phyloP scores from a whole-genome alignment of 2,113 vertebrate species.

The Xiphophorus hellerii region DNA sequence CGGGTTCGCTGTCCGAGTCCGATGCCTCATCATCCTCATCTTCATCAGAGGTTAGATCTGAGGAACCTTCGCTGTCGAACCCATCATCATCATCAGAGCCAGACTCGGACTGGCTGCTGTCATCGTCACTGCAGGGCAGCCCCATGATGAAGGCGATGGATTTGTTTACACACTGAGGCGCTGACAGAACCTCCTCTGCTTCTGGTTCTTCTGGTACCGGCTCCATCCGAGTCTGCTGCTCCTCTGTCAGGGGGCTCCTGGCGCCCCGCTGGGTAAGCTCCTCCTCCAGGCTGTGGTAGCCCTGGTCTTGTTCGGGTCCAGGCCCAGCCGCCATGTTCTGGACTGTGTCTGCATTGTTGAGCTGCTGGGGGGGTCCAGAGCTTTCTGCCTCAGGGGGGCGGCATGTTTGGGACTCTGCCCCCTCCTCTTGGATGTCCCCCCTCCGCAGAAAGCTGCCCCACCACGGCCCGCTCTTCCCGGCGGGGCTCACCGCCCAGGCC shows the following conservation, averaged over 20 bases:
- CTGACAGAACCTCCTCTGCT: not conserved
- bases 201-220: not conserved
- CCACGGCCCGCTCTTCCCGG: slow-evolving; percentile 23
- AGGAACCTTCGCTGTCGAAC: slow-evolving; percentile 87
- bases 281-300: slow-evolving; percentile 92
- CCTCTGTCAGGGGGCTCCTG: slow-evolving; percentile 3
- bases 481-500: slow-evolving; percentile 6
- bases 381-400: slow-evolving; percentile 57
- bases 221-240: not conserved
- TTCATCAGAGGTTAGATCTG: slow-evolving; percentile 58
- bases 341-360: slow-evolving; percentile 48
- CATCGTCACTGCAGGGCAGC: slow-evolving; percentile 79
- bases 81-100: slow-evolving; percentile 81
- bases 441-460: slow-evolving; percentile 62
- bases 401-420: slow-evolving; percentile 29
- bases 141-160: slow-evolving; percentile 94
- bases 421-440: slow-evolving; percentile 25
- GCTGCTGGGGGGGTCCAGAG: slow-evolving; percentile 55
- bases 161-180: slow-evolving; percentile 85
- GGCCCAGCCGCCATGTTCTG: slow-evolving; percentile 58
- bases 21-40: slow-evolving; percentile 40
- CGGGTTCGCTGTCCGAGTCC: slow-evolving; percentile 32
- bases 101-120: slow-evolving; percentile 69
- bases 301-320: slow-evolving; percentile 86
- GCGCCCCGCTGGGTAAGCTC: slow-evolving; percentile 65